Evolutionary conservation across 2,113 vertebrate genomes (phyloP).

Genomic region (Bettongia penicillata): DNA sequence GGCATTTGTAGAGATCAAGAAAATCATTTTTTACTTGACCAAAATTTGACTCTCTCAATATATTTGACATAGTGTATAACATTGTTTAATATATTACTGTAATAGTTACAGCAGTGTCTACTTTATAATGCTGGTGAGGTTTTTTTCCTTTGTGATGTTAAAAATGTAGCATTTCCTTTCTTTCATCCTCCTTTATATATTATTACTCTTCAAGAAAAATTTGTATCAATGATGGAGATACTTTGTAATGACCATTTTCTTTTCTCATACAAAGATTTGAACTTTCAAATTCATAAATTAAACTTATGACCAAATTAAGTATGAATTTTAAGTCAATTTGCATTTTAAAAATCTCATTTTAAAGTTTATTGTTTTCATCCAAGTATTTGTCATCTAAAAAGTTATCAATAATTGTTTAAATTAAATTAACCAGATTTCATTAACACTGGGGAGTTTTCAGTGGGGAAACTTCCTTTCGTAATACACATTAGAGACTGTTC

Average conservation of each 20-base stretch:
- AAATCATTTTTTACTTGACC: constrained; percentile 26
- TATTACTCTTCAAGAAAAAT: background rate
- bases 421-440: background rate
- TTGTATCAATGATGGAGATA: background rate
- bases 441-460: background rate
- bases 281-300: background rate
- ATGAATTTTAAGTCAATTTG: background rate
- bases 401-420: background rate
- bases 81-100: background rate
- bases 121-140: background rate
- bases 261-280: background rate
- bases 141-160: background rate
- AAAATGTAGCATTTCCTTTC: background rate
- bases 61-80: background rate
- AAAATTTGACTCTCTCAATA: constrained; percentile 4
- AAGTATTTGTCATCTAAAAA: background rate
- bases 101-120: background rate
- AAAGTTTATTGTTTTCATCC: background rate
- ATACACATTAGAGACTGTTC: background rate
- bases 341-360: background rate
- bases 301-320: background rate
- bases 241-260: background rate
- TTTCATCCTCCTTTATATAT: background rate
- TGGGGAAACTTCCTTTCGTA: background rate
- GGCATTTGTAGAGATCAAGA: constrained; percentile 8